Conservation (phyloP, 2,888 invertebrate genomes). For the Thymelicus sylvestris region DNA sequence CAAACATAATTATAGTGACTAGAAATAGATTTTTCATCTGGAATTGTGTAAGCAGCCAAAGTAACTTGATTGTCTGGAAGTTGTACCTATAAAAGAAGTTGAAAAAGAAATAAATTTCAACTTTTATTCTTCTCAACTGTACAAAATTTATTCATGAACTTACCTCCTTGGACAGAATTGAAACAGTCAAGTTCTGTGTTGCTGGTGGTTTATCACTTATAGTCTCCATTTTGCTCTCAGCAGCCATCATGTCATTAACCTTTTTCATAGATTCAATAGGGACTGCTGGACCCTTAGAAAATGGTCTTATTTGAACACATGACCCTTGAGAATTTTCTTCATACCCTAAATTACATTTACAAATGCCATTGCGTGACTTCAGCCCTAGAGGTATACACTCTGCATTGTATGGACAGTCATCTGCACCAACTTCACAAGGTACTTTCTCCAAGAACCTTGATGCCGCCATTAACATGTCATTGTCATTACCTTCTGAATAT, state of each 20-base stretch:
- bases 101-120: constrained; percentile 1
- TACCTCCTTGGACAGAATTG: constrained; percentile 91
- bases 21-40: constrained; percentile 88
- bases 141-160: constrained; percentile 4
- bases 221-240: constrained; percentile 53
- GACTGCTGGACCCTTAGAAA: constrained; percentile 71
- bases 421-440: constrained; percentile 85
- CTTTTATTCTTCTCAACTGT: no score
- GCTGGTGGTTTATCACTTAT: constrained; percentile 71
- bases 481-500: constrained; percentile 68
- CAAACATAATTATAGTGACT: constrained; percentile 94
- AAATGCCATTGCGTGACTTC: constrained; percentile 87
- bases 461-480: constrained; percentile 80
- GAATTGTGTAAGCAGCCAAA: constrained; percentile 92
- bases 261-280: constrained; percentile 68
- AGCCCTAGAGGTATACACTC: constrained; percentile 85
- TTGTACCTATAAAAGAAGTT: constrained; percentile 62
- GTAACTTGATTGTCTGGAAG: constrained; percentile 94
- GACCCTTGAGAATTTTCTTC: constrained; percentile 70
- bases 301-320: constrained; percentile 68
- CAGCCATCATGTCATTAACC: constrained; percentile 51
- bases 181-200: constrained; percentile 88
- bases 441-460: constrained; percentile 78
- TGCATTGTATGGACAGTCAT: constrained; percentile 88
- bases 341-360: constrained; percentile 88